A percentile compares a stretch with the other conserved stretches of the same genome.
phyloP scores from a whole-genome alignment of 2,888 invertebrate species.

The Orthosia cruda region DNA sequence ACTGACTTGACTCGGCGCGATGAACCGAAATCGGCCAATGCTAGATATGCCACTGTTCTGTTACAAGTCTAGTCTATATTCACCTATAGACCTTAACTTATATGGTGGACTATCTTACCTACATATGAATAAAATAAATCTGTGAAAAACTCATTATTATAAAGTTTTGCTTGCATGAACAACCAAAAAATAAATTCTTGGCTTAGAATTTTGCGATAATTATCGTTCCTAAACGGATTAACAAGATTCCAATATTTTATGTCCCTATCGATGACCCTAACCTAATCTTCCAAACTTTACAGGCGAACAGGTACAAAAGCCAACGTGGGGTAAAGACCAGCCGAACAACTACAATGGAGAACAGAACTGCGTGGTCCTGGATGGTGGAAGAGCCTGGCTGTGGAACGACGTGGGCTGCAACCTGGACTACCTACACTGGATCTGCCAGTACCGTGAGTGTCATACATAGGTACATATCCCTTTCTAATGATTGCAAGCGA shows the following conservation, averaged over 20 bases:
- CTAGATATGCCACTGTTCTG: no score
- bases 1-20: no score
- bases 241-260: background rate
- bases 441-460: conserved; percentile 97
- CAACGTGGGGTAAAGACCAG: conserved; percentile 98
- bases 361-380: conserved; percentile 98
- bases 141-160: no score
- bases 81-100: no score
- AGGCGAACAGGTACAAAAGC: conserved; percentile 95
- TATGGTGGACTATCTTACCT: no score
- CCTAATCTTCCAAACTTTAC: conserved; percentile 47
- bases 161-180: no score
- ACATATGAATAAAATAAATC: no score
- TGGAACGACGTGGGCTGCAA: conserved; percentile 99
- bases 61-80: no score
- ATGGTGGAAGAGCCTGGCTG: conserved; percentile 97
- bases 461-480: conserved; percentile 90
- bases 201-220: no score
- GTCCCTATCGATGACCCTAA: background rate
- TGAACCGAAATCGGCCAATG: no score
- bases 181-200: no score
- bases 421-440: conserved; percentile 98
- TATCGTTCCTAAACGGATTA: no score
- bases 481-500: conserved; percentile 79
- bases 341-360: conserved; percentile 99